A percentile compares a stretch with the other conserved stretches of the same genome.
Evolutionary conservation across 2,797 vertebrate species (phyloP).

Genomic region (Myoxocephalus aenaeus): DNA sequence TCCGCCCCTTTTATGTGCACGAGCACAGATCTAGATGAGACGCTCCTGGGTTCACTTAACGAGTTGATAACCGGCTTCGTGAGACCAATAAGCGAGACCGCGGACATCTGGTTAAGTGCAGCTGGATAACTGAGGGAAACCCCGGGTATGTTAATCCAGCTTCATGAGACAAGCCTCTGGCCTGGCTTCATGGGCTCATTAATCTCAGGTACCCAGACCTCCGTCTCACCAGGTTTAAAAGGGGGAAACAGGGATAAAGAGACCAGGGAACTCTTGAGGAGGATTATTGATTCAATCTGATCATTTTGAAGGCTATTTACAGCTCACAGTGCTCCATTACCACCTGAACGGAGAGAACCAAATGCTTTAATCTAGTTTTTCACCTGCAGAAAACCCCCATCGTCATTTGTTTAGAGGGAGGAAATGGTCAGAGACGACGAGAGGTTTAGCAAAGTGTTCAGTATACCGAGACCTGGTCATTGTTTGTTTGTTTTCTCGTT

Average conservation of each 20-base stretch:
- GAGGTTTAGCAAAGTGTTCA: too few relatives aligned
- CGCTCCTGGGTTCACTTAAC: too few relatives aligned
- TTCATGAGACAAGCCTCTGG: too few relatives aligned
- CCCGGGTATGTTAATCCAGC: too few relatives aligned
- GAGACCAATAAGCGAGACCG: too few relatives aligned
- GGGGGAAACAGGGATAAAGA: not conserved
- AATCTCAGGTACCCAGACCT: conserved; percentile 23
- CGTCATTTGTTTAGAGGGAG: not conserved
- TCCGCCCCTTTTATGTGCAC: too few relatives aligned
- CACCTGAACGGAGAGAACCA: not conserved
- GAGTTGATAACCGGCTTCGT: too few relatives aligned
- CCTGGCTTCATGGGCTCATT: conserved; percentile 19
- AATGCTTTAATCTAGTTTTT: not conserved
- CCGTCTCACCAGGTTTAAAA: not conserved
- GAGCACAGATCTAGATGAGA: too few relatives aligned
- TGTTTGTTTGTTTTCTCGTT: too few relatives aligned
- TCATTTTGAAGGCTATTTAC: not conserved
- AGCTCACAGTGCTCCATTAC: not conserved
- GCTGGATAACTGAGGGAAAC: too few relatives aligned
- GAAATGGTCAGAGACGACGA: not conserved
- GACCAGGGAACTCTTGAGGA: not conserved
- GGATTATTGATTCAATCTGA: not conserved
- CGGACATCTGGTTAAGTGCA: too few relatives aligned
- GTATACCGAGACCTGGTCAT: too few relatives aligned
- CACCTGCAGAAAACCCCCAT: not conserved